phyloP scores from a whole-genome alignment of 2,113 vertebrate genomes.

The Zootoca vivipara region DNA sequence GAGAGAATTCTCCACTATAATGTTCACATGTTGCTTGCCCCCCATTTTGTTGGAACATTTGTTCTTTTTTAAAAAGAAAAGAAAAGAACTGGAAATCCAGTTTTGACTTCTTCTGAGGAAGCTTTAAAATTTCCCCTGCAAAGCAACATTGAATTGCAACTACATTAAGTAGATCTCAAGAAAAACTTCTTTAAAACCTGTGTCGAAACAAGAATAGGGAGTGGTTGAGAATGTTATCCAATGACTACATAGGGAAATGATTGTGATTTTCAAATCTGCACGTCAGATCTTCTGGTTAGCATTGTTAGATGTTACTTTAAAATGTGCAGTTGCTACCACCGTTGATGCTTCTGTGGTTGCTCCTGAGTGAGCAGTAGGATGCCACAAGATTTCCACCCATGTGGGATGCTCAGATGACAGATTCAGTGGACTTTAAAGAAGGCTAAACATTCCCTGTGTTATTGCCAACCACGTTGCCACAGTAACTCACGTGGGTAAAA shows the following conservation, averaged over 20 bases:
- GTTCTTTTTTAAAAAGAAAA: not conserved
- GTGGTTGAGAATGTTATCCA: slow-evolving; percentile 37
- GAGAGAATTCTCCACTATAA: slow-evolving; percentile 16
- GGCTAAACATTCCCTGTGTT: not conserved
- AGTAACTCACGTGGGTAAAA: not conserved
- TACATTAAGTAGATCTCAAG: slow-evolving; percentile 9
- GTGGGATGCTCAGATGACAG: not conserved
- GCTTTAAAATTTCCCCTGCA: slow-evolving; percentile 34
- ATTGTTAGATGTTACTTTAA: not conserved
- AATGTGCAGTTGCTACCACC: not conserved
- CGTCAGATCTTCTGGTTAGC: slow-evolving; percentile 17
- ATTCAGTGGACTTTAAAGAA: not conserved
- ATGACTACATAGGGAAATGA: slow-evolving; percentile 7
- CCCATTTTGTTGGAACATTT: slow-evolving; percentile 33
- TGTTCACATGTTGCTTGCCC: not conserved
- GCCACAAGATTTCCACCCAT: not conserved
- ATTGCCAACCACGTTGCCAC: not conserved
- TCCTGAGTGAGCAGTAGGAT: not conserved
- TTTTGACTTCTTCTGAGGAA: not conserved
- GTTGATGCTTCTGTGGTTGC: not conserved
- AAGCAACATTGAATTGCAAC: slow-evolving; percentile 15
- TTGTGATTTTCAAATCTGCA: slow-evolving; percentile 33
- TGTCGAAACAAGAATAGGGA: slow-evolving; percentile 59
- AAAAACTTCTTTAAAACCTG: slow-evolving; percentile 45
- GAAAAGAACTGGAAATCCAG: not conserved